phyloP scores from a whole-genome alignment of 2,113 vertebrate genomes.

The Bettongia penicillata region DNA sequence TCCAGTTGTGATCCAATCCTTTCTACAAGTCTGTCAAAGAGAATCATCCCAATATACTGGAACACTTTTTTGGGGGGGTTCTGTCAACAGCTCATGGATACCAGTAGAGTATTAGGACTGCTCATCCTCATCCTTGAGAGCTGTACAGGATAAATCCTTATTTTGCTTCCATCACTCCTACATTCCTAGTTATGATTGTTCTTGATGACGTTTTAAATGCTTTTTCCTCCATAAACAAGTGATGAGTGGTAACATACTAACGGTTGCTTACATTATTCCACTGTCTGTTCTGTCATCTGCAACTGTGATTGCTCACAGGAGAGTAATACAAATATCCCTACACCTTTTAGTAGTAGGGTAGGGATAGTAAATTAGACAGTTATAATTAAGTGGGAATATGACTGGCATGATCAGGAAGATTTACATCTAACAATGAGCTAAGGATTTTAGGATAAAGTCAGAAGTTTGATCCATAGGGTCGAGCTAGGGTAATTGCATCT shows the following conservation, averaged over 20 bases:
- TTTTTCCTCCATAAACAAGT: neutral
- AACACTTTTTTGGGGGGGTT: neutral
- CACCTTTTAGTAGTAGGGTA: neutral
- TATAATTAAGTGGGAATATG: neutral
- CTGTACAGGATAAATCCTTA: neutral
- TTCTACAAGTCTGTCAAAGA: neutral
- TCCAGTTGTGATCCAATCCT: neutral
- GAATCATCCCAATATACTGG: neutral
- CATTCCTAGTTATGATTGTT: neutral
- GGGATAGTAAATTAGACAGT: neutral
- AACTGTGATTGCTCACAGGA: neutral
- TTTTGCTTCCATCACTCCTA: neutral
- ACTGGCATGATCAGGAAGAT: neutral
- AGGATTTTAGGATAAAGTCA: neutral
- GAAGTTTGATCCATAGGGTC: neutral
- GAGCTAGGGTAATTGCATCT: neutral
- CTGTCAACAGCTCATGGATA: neutral
- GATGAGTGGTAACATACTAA: neutral
- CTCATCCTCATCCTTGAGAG: neutral
- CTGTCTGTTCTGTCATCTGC: neutral
- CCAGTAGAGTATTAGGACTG: neutral
- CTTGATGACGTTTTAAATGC: neutral
- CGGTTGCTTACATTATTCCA: neutral
- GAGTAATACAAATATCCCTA: neutral
- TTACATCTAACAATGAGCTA: neutral